Conservation (phyloP, 2,113 vertebrate species). For the Eulemur macaco region DNA sequence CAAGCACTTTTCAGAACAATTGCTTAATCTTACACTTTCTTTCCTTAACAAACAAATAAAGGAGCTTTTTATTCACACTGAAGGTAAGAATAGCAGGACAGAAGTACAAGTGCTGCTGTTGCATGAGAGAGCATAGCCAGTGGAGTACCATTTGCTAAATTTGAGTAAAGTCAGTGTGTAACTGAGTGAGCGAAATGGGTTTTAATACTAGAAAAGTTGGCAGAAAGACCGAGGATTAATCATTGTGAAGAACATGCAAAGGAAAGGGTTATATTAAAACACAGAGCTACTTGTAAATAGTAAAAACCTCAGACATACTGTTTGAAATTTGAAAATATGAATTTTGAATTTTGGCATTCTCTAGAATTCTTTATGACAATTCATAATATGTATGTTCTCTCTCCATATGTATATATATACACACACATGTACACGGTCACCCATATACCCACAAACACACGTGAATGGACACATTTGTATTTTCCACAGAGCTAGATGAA, state of each 20-base stretch:
- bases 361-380: neutral
- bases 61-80: constrained; percentile 82
- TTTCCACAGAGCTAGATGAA: constrained; percentile 86
- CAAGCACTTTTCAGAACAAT: constrained; percentile 95
- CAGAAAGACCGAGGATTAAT: neutral
- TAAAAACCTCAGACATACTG: neutral
- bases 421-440: neutral
- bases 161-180: neutral
- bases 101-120: neutral
- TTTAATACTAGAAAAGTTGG: neutral
- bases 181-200: neutral
- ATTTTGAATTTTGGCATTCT: constrained; percentile 51
- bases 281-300: neutral
- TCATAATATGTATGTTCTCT: neutral
- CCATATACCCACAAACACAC: neutral
- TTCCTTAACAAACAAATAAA: constrained; percentile 92
- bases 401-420: neutral
- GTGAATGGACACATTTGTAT: neutral
- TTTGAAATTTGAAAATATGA: constrained; percentile 27
- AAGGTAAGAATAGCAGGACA: constrained; percentile 80
- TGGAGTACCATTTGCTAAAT: neutral
- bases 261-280: neutral
- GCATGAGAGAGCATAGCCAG: neutral
- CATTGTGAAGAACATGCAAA: neutral
- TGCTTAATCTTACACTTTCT: constrained; percentile 90